A percentile compares a stretch with the other conserved stretches of the same genome.
Evolutionary conservation across 2,797 vertebrate genomes (phyloP).

Genomic region (Sparus aurata): DNA sequence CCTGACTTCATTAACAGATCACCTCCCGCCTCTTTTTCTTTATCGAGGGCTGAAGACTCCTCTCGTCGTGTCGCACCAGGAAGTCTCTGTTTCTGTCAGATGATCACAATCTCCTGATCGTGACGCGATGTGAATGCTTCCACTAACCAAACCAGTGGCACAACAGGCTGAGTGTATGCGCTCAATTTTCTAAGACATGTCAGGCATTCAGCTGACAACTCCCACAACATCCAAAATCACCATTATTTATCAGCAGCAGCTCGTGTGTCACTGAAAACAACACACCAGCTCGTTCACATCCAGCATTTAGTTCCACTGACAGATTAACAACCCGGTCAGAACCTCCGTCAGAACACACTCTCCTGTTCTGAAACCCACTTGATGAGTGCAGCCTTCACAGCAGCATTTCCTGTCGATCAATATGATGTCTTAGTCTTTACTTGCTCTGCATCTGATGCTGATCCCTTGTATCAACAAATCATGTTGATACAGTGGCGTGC

Average conservation of each 20-base stretch:
- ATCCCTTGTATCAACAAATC: no score
- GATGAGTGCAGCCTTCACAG: no score
- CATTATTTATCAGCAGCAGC: neutral
- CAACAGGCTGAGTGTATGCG: constrained; percentile 18
- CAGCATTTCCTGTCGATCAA: no score
- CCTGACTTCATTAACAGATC: neutral
- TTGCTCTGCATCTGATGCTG: no score
- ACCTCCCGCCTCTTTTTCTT: neutral
- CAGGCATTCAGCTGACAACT: constrained; percentile 17
- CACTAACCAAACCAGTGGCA: constrained; percentile 41
- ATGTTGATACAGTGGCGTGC: no score
- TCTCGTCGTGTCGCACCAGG: neutral
- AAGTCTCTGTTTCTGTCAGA: neutral
- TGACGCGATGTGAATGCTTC: neutral
- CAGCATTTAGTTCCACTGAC: neutral
- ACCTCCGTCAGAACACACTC: no score
- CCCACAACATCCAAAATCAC: neutral
- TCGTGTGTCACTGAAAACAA: neutral
- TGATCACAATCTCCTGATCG: constrained; percentile 10
- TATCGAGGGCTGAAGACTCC: neutral
- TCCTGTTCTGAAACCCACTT: neutral
- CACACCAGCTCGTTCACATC: neutral
- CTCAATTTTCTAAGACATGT: constrained; percentile 2
- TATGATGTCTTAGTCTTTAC: no score
- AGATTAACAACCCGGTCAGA: neutral